phyloP scores from a whole-genome alignment of 2,888 invertebrate genomes.

The Heliothis peltigera region DNA sequence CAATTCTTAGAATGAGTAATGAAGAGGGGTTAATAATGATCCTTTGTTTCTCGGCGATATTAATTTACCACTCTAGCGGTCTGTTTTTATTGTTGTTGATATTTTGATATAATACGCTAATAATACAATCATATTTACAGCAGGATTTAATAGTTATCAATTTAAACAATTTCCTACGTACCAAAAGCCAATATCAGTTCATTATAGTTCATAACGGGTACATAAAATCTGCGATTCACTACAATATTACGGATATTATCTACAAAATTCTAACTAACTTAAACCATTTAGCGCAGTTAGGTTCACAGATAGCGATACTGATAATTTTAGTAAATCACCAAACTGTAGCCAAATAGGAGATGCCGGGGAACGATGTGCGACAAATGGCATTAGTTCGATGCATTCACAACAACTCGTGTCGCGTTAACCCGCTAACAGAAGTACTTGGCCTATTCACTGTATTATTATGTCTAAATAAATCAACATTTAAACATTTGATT shows the following conservation, averaged over 20 bases:
- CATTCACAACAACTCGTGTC: slow-evolving; percentile 41
- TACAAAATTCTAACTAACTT: slow-evolving; percentile 50
- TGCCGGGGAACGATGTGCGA: slow-evolving; percentile 51
- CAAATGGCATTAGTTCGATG: slow-evolving; percentile 51
- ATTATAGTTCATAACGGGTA: slow-evolving; percentile 18
- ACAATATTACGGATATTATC: slow-evolving; percentile 38
- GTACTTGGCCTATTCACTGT: slow-evolving; percentile 16
- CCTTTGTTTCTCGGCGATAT: slow-evolving; percentile 37
- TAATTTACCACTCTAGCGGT: slow-evolving; percentile 18
- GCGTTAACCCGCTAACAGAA: slow-evolving; percentile 19
- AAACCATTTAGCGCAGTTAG: slow-evolving; percentile 54
- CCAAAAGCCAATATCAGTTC: slow-evolving; percentile 3
- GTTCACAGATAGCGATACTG: slow-evolving; percentile 49
- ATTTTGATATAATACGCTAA: slow-evolving; percentile 4
- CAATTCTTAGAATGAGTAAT: slow-evolving; percentile 69
- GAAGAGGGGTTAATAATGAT: slow-evolving; percentile 55
- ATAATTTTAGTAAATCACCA: slow-evolving; percentile 61
- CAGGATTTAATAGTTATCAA: slow-evolving; percentile 17
- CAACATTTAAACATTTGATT: not conserved
- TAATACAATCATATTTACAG: not conserved
- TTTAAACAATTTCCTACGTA: not conserved
- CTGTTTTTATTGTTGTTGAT: not conserved
- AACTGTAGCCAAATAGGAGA: slow-evolving; percentile 60
- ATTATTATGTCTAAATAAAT: not conserved
- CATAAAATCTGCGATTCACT: slow-evolving; percentile 26